Percentiles rank a stretch among this genome's conserved stretches.
phyloP scores from a whole-genome alignment of 2,888 invertebrate species.

The Drosophila maculinotata region DNA sequence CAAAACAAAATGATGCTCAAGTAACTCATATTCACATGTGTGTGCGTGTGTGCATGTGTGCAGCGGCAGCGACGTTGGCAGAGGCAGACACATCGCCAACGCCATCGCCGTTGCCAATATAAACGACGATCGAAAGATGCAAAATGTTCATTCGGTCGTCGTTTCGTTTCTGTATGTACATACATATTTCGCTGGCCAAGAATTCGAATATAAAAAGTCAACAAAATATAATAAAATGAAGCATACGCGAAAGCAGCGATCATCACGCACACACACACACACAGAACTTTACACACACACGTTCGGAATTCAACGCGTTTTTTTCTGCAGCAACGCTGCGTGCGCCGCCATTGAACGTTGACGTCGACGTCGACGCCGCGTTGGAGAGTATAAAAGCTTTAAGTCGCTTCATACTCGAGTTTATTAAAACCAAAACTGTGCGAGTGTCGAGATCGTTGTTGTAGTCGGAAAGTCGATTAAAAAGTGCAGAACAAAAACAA shows the following conservation, averaged over 20 bases:
- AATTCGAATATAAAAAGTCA: conserved; percentile 72
- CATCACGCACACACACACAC: conserved; percentile 44
- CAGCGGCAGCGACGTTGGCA: conserved; percentile 39
- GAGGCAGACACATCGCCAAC: conserved; percentile 53
- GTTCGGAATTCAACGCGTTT: conserved; percentile 53
- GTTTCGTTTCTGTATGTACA: conserved; percentile 66
- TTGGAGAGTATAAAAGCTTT: conserved; percentile 84
- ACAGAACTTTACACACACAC: conserved; percentile 6
- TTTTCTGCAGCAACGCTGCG: conserved; percentile 79
- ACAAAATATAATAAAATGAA: conserved; percentile 79
- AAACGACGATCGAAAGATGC: conserved; percentile 80
- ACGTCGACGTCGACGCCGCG: conserved; percentile 37
- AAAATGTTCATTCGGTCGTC: conserved; percentile 76
- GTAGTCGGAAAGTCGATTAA: conserved; percentile 24
- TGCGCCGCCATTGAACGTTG: conserved; percentile 66
- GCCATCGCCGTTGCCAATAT: conserved; percentile 69
- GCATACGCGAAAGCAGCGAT: conserved; percentile 75
- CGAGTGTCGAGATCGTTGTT: conserved; percentile 83
- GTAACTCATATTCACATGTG: conserved; percentile 66
- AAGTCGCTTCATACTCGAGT: conserved; percentile 85
- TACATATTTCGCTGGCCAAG: conserved; percentile 55
- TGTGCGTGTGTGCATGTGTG: conserved; percentile 29
- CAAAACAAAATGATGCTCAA: conserved; percentile 72
- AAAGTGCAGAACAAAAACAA: conserved; percentile 25
- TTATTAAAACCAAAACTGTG: conserved; percentile 85